Evolutionary conservation across 2,888 invertebrate species (phyloP), one percentile per base, ranked within the genome.

Genomic region (Melinaea menophilus): DNA sequence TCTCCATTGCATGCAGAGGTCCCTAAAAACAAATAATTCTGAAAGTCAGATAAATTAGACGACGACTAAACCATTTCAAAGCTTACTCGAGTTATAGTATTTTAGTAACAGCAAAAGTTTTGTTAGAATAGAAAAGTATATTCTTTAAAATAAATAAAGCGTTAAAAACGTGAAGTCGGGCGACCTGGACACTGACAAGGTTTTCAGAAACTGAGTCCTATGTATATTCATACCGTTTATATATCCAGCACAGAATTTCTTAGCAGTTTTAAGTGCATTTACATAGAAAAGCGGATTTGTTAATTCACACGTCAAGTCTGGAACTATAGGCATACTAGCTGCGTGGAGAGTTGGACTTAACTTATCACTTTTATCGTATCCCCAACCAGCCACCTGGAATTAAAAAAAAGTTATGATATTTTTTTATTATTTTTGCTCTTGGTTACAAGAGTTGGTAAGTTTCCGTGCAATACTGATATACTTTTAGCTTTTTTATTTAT

Each of bases 231-330:
- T 35, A 62, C 62, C 65, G 57, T 62, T 62, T 11, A 41, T 45
- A 56, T 62, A 62, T 3, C 65, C 65, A 3, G 65, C 65, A 55
- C 65, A 65, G 56, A 65, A 65, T 58, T 60, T 62, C 13, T 65
- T 58, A 34, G 55, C 56, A 34, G 45, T 46, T 46, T 55, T 56
- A 1, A 65, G 57, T 45, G 62, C 47, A n/a, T 31, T 62, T 4
- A 62, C 55, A 47, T 65, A 65, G 48, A 65, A 65, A 3, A 62
- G 11, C 31, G 65, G 62, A 5, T 60, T 60, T 9, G 57, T 60
- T 31, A 62, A 57, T 46, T 62, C 58, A 55, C 65, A 65, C 7
- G 59, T 58, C 54, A 41, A 59, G 7, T 65, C 65, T 4, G 60
- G 46, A 12, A 65, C 51, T 35, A 65, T 55, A 7, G 65, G 65